Percentiles rank a stretch among this genome's conserved stretches.
phyloP scores from a whole-genome alignment of 2,797 vertebrate species.

The Aeoliscus strigatus region DNA sequence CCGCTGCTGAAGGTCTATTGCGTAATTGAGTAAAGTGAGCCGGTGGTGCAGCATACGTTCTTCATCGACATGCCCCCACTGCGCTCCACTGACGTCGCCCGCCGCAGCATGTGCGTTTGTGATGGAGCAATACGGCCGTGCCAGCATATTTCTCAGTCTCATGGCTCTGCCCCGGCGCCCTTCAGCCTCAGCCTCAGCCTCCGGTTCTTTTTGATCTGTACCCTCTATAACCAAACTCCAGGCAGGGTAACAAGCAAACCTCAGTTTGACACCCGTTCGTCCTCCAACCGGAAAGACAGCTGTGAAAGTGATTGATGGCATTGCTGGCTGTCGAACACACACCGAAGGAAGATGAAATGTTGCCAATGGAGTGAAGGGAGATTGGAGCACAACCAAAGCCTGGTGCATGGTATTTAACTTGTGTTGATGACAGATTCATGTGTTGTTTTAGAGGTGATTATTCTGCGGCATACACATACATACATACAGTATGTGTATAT shows the following conservation, averaged over 20 bases:
- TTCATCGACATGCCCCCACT: slow-evolving; percentile 38
- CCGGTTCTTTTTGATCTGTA: slow-evolving; percentile 29
- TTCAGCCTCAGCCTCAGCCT: slow-evolving; percentile 36
- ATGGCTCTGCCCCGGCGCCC: slow-evolving; percentile 36
- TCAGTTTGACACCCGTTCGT: slow-evolving; percentile 43
- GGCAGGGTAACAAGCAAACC: slow-evolving; percentile 45
- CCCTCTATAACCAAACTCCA: slow-evolving; percentile 26
- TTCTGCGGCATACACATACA: too few species aligned
- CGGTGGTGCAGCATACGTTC: slow-evolving; percentile 15
- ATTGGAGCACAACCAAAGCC: slow-evolving; percentile 38
- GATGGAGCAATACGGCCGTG: slow-evolving; percentile 52
- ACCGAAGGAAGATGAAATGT: slow-evolving; percentile 40
- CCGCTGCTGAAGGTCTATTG: slow-evolving; percentile 54
- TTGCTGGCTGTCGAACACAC: slow-evolving; percentile 27
- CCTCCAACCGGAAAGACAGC: slow-evolving; percentile 43
- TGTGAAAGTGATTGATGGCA: slow-evolving; percentile 58
- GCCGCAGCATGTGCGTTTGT: slow-evolving; percentile 31
- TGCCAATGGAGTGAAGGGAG: not conserved
- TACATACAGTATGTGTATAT: too few species aligned
- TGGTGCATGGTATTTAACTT: too few species aligned
- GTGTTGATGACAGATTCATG: slow-evolving; percentile 1
- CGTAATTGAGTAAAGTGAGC: slow-evolving; percentile 45
- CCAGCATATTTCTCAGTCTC: slow-evolving; percentile 65
- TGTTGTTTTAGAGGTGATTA: too few species aligned
- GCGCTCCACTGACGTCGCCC: slow-evolving; percentile 23